phyloP scores from a whole-genome alignment of 2,113 vertebrate genomes.

The Coturnix japonica region DNA sequence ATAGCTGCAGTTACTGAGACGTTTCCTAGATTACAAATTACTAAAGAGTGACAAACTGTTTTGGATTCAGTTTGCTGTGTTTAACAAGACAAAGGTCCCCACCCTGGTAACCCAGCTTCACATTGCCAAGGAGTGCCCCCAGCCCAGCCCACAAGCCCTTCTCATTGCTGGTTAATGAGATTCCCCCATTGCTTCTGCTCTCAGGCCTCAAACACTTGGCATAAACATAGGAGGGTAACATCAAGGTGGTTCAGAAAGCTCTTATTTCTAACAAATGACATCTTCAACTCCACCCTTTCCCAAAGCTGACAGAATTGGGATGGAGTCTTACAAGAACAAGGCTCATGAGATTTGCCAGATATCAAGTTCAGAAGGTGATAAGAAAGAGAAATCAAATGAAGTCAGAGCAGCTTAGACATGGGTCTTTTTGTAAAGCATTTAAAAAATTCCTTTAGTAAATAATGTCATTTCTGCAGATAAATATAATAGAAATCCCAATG shows the following conservation, averaged over 20 bases:
- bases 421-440: background rate
- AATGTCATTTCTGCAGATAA: background rate
- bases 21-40: slow-evolving; percentile 4
- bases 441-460: background rate
- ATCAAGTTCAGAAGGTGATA: background rate
- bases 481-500: rapidly evolving
- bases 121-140: rapidly evolving
- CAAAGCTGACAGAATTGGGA: background rate
- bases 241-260: background rate
- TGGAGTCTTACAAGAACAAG: rapidly evolving
- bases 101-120: background rate
- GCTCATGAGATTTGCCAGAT: background rate
- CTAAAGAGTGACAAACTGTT: background rate
- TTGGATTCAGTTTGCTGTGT: background rate
- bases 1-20: background rate
- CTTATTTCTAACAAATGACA: background rate
- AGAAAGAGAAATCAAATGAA: background rate
- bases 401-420: background rate
- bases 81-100: background rate
- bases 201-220: background rate
- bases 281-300: rapidly evolving
- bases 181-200: background rate
- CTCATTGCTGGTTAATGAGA: rapidly evolving
- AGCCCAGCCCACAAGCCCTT: background rate
- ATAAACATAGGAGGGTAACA: background rate